phyloP scores from a whole-genome alignment of 92 coral and sea anemone genomes.

The Isaurus tuberculatus region DNA sequence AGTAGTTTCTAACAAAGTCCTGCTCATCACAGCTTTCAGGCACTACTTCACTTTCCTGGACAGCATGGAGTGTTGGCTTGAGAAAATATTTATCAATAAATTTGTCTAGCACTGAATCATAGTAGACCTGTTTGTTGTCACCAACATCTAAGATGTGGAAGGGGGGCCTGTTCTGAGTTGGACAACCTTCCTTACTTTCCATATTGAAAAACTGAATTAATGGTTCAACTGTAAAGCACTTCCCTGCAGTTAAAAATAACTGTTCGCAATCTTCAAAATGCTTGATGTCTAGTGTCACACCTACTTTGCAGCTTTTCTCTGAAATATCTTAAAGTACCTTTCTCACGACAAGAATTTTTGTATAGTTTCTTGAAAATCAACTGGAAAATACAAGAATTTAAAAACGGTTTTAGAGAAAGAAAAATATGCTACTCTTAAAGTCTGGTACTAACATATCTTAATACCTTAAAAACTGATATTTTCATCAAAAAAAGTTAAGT shows the following conservation, averaged over 20 bases:
- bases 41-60: constrained; percentile 24
- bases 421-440: too few species aligned
- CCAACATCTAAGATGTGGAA: constrained; percentile 53
- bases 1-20: constrained; percentile 49
- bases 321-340: constrained; percentile 56
- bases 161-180: constrained; percentile 51
- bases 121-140: constrained; percentile 48
- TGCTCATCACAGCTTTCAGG: constrained; percentile 18
- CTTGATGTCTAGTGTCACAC: constrained; percentile 54
- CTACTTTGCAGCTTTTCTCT: constrained; percentile 57
- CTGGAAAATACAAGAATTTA: constrained; percentile 32
- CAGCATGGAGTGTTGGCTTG: too few species aligned
- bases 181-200: constrained; percentile 39
- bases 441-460: too few species aligned
- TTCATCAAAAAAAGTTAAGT: too few species aligned
- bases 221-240: constrained; percentile 56
- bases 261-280: constrained; percentile 62
- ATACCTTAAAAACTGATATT: too few species aligned
- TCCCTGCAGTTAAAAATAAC: constrained; percentile 48
- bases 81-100: too few species aligned
- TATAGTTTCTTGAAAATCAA: constrained; percentile 36
- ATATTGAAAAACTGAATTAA: constrained; percentile 54
- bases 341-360: constrained; percentile 52
- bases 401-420: not conserved
- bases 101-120: constrained; percentile 37